Base-by-base conservation (phyloP, 2,888 invertebrate species). In the Lysandra coridon region DNA sequence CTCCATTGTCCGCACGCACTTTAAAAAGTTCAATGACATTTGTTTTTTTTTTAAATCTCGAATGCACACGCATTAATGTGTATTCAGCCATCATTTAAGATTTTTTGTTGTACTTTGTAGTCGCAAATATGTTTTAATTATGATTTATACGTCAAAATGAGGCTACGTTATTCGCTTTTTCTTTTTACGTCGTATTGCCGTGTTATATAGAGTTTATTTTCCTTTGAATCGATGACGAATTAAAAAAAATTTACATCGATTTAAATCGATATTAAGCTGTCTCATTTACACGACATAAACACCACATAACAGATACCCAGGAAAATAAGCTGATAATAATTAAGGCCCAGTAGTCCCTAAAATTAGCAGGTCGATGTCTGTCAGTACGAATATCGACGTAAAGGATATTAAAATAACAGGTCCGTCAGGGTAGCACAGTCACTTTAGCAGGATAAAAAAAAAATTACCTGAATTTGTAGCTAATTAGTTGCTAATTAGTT, bases 11-110 rank as follows among this genome's bases (percentile, higher is more conserved):
- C 53, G 76, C 57, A 76, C 76, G 76, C 76, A 76, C 76, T 76
- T 76, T 76, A 57, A 76, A 76, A 76, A 57, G 76, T 76, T 76
- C 76, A 76, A 76, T 57, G 76, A 76, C 76, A 53, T 76, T 76
- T 53, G 53, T 53, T 76, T 76, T 76, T 73, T 73, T 74, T 75
- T 76, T 57, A 10, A 75, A 49, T 49, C 44, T 44, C 75, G 44
- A 75, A 75, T 75, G 57, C 53, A 75, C 75, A 76, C 76, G 76
- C 76, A 76, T 57, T 33, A 57, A 76, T 53, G 57, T 76, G 76
- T 57, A 75, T 75, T 30, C 76, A 76, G 76, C 53, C 53, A 75
- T 14, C 30, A 12, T 49, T 44, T 30, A 49, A 75, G 49, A 33
- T 17, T 76, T 76, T 76, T 76, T 76, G 30, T 76, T 76, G 57